Base-by-base conservation (phyloP, 1,140 invertebrate species). In the Drosophila oshimai region DNA sequence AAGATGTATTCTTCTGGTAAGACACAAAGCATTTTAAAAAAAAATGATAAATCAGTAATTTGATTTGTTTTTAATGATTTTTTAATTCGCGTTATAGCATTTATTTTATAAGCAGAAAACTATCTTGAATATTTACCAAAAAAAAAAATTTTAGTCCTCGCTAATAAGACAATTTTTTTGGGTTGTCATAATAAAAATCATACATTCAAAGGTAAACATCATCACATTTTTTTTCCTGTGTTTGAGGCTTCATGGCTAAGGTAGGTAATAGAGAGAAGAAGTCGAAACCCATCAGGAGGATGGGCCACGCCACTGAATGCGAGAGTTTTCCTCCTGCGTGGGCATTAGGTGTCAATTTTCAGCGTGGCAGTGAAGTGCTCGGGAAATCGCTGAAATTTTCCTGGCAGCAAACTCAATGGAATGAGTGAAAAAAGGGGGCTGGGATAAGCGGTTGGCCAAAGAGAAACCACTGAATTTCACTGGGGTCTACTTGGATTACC, bases 321-420 rank as follows among this genome's bases (percentile, higher is more conserved):
- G 34, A 39, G 41, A 33, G 47, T 64, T 39, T 31, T 77, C 39
- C 45, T 33, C 41, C 49, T 72, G 51, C 54, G 65, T 81, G 77
- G 71, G 57, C 45, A 54, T 79, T 44, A 44, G 80, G 80, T 84
- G 79, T 84, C 80, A 84, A 84, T 75, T 74, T 74, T 78, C 62
- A 70, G 47, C 78, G 46, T 71, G 29, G 51, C 44, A 58, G 58
- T 31, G 44, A 54, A 53, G 41, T 72, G 74, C 60, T 55, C 41
- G 58, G 34, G 62, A 71, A 80, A 80, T 71, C 57, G 54, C 37
- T 57, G 44, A 57, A 62, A 76, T 70, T 80, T 73, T 60, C 50
- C 47, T 53, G 65, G 45, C 53, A 57, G 72, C 58, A 46, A 58
- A 57, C 24, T n/a, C 12, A n/a, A 61, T 42, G 42, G 51, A 44